A percentile compares a stretch with the other conserved stretches of the same genome.
phyloP scores from a whole-genome alignment of 2,888 invertebrate species.

The Aplocera efformata region DNA sequence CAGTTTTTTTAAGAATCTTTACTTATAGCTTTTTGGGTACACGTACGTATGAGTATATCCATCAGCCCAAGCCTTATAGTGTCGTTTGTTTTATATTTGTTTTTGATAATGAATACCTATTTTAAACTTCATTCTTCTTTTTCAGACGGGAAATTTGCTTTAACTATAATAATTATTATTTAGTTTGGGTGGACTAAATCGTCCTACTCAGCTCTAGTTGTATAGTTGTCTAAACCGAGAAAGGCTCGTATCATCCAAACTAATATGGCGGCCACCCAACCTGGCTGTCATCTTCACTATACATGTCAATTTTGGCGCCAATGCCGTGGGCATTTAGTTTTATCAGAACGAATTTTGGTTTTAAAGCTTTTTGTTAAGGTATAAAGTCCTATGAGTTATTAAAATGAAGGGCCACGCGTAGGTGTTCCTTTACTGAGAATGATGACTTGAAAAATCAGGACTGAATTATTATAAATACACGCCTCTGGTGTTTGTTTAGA shows the following conservation, averaged over 20 bases:
- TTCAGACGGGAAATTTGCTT: no score
- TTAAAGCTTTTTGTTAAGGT: slow-evolving; percentile 26
- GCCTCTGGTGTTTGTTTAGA: slow-evolving; percentile 72
- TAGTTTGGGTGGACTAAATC: no score
- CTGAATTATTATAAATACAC: slow-evolving; percentile 76
- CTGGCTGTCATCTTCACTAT: slow-evolving; percentile 65
- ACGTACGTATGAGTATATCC: no score
- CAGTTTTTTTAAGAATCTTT: no score
- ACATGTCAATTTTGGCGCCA: slow-evolving; percentile 73
- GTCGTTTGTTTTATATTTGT: no score
- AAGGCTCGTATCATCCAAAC: slow-evolving; percentile 35
- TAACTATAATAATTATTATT: no score
- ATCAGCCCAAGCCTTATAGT: no score
- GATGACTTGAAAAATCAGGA: slow-evolving; percentile 62
- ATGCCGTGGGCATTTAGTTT: slow-evolving; percentile 29
- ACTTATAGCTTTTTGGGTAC: no score
- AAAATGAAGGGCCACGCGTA: slow-evolving; percentile 45
- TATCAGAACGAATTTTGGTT: no score
- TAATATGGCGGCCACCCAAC: slow-evolving; percentile 64
- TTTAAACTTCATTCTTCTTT: no score
- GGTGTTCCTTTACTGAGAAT: slow-evolving; percentile 74
- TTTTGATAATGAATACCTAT: no score
- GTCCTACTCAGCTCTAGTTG: no score
- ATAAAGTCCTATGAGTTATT: slow-evolving; percentile 24
- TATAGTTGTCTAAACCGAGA: not conserved